Base-by-base conservation (phyloP, 2,888 invertebrate genomes). In the Syrista parreyssii region DNA sequence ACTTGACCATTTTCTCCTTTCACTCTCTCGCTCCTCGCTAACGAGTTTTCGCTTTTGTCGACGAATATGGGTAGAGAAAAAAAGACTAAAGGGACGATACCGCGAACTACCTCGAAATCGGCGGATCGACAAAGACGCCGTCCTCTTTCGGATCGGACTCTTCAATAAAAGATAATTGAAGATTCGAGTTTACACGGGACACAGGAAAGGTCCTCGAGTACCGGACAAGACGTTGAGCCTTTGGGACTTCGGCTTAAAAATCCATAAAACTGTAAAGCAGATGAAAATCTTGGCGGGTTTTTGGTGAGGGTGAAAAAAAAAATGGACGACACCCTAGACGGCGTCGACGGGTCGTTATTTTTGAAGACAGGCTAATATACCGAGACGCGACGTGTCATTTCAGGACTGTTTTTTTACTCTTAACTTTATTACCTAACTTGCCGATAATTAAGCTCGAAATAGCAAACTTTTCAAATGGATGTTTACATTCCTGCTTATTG, bases 81-180 rank as follows among this genome's bases (percentile, higher is more conserved):
- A 9, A 9, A 23, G 23, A 9, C 9, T 15, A 23, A 23, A 55
- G 2, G 9, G 23, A 9, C 23, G 55, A 55, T 1, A 55, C 9
- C 55, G 55, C 55, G 55, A 55, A 23, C 23, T 23, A 6, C 23
- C 55, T 55, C 0, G 6, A 9, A 23, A 23, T 55, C 55, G 23
- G 2, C 55, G 55, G 23, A 55, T 55, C 55, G 55, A 55, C 55
- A 55, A 55, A 55, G 55, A 55, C 55, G 55, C 23, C 55, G 55
- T 23, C 55, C 55, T 15, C 9, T 3, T 55, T 23, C 23, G 35
- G 15, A 71, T 69, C 36, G 30, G 71, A 71, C 69, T 35, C 40
- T 75, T 75, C 78, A 75, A 78, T 78, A 78, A 78, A 78, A 78
- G 78, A 75, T 78, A 78, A 75, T 78, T 78, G 78, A 78, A 78